phyloP scores from a whole-genome alignment of 2,888 invertebrate genomes.

The Cheilosia vulpina region DNA sequence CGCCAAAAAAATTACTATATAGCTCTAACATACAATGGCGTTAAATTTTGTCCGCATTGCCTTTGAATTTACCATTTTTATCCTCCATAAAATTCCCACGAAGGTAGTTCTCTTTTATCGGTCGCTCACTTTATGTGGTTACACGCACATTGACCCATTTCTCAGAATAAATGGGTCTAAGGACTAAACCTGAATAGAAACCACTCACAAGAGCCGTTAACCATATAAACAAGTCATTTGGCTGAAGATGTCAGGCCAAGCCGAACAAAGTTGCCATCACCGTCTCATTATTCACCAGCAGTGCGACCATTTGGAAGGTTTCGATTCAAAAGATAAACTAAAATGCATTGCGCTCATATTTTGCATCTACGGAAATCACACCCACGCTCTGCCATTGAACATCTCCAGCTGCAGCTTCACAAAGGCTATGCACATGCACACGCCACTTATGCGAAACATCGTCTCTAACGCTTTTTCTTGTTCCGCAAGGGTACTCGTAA shows the following conservation, averaged over 20 bases:
- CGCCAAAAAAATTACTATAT: no score
- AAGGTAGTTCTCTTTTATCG: no score
- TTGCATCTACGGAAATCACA: constrained; percentile 62
- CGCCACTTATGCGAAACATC: constrained; percentile 39
- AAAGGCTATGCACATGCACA: constrained; percentile 8
- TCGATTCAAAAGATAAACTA: constrained; percentile 16
- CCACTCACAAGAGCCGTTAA: background rate
- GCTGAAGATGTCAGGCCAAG: background rate
- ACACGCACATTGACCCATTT: no score
- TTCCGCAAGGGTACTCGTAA: constrained; percentile 62
- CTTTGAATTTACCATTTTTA: no score
- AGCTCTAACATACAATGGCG: no score
- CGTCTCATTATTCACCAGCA: constrained; percentile 15
- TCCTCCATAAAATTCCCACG: no score
- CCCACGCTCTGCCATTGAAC: constrained; percentile 47
- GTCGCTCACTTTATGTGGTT: no score
- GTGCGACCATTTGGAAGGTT: background rate
- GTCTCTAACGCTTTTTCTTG: constrained; percentile 51
- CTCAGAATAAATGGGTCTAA: no score
- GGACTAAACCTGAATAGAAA: no score
- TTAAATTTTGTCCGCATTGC: no score
- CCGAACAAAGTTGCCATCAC: background rate
- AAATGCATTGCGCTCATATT: constrained; percentile 48
- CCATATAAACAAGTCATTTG: background rate
- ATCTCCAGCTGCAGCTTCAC: constrained; percentile 5